Evolutionary conservation across 2,888 invertebrate genomes (phyloP), one percentile per base, ranked within the genome.

Genomic region (Slavum lentiscoides): DNA sequence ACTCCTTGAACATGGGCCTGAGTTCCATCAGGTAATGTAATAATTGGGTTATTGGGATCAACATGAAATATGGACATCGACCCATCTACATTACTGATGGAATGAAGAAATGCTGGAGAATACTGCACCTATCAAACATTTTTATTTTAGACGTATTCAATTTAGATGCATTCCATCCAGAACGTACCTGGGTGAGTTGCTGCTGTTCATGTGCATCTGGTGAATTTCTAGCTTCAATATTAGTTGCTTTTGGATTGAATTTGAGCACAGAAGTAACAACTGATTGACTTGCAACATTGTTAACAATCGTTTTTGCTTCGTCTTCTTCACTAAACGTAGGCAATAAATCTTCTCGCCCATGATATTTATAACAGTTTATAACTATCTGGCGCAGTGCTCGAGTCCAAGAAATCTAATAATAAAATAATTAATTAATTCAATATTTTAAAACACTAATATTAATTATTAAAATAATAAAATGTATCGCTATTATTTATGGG

Each of bases 281-380:
- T 62, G 74, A 82, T 43, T 69, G 69, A 55, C 82, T 74, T 58
- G 74, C 74, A 37, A 74, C 74, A 82, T 75, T 74, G 68, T 69
- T 74, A 59, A 74, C 75, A 69, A 74, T 74, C 62, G 69, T 83
- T 83, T 74, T 85, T 84, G 68, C 84, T 84, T 95, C 95, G 82
- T 95, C 94, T 82, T 96, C 95, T 86, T 96, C 97, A 75, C 92
- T 93, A 88, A 97, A 97, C 62, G 96, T 95, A 21, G 97, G 97
- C 85, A 98, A 88, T 83, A 98, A 89, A 87, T 98, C 97, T 88
- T 97, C 97, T 84, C 97, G 90, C 0, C 97, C 96, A 87, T 98
- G 97, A 89, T 94, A 97, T 89, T 96, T 97, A 89, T 98, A 98
- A 88, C 98, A 98, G 88, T 97, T 97, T 86, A 96, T 94, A 83